These are phyloP conservation scores for Eulacestoma nigropectus DNA, from an alignment of 2,113 vertebrate genomes.

Conservation along the genomic window DNA sequence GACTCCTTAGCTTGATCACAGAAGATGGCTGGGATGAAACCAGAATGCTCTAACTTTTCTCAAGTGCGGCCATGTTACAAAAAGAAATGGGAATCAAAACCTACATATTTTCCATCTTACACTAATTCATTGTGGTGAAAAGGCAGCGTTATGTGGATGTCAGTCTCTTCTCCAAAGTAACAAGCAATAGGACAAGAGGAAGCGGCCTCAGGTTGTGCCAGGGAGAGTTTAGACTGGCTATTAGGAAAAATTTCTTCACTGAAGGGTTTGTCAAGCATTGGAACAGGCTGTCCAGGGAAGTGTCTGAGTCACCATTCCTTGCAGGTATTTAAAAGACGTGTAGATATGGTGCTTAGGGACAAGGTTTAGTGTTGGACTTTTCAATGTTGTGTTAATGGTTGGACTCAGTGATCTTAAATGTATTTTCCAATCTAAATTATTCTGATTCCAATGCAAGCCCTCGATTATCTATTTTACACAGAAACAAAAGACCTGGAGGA, in stretches of 20 bases:
- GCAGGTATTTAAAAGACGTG: neutral
- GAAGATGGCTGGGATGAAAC: neutral
- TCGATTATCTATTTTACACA: neutral
- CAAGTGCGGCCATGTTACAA: accelerated
- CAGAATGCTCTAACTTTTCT: neutral
- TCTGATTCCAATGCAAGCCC: neutral
- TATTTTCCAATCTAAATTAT: neutral
- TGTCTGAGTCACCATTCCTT: neutral
- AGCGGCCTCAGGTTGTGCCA: neutral
- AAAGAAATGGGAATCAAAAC: neutral
- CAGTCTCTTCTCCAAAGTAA: neutral
- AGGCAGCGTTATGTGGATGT: too few species aligned
- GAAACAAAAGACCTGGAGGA: neutral
- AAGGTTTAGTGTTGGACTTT: neutral
- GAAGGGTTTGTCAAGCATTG: neutral
- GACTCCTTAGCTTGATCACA: neutral
- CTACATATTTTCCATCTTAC: neutral
- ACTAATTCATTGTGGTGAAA: neutral
- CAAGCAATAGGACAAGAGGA: neutral
- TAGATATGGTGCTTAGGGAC: neutral
- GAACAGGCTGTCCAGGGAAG: neutral
- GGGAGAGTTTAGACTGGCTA: neutral
- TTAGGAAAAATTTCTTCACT: neutral
- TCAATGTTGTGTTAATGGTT: neutral
- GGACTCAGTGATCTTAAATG: neutral